Conservation (phyloP, 2,113 vertebrate species). For the Crotalus viridis region DNA sequence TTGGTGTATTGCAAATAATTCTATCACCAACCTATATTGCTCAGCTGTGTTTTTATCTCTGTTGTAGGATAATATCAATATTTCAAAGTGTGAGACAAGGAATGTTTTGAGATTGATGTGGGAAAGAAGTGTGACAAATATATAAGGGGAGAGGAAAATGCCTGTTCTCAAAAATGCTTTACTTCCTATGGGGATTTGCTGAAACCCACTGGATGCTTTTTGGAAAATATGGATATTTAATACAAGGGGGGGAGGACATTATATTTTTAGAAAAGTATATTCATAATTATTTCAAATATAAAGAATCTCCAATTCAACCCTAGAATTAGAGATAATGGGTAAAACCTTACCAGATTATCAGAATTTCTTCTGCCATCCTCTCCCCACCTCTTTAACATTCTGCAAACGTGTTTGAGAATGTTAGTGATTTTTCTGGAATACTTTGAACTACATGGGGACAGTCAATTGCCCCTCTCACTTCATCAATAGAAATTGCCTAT, state of each 20-base stretch:
- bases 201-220: slow-evolving; percentile 24
- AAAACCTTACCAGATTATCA: neutral
- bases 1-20: slow-evolving; percentile 74
- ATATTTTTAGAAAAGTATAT: slow-evolving; percentile 1
- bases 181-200: slow-evolving; percentile 36
- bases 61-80: slow-evolving; percentile 72
- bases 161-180: slow-evolving; percentile 54
- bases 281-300: neutral
- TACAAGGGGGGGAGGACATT: slow-evolving; percentile 30
- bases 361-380: neutral
- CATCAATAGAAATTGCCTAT: neutral
- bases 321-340: neutral
- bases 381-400: neutral
- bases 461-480: neutral
- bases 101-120: slow-evolving; percentile 71
- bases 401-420: neutral
- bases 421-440: neutral
- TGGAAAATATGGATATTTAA: slow-evolving; percentile 48
- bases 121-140: slow-evolving; percentile 67
- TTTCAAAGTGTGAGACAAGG: slow-evolving; percentile 67
- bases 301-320: neutral
- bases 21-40: slow-evolving; percentile 71
- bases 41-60: slow-evolving; percentile 72
- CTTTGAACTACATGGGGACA: neutral
- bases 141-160: slow-evolving; percentile 61